A percentile compares a stretch with the other conserved stretches of the same genome.
Conservation (phyloP, 1,140 invertebrate species). For the Cotesia glomerata region DNA sequence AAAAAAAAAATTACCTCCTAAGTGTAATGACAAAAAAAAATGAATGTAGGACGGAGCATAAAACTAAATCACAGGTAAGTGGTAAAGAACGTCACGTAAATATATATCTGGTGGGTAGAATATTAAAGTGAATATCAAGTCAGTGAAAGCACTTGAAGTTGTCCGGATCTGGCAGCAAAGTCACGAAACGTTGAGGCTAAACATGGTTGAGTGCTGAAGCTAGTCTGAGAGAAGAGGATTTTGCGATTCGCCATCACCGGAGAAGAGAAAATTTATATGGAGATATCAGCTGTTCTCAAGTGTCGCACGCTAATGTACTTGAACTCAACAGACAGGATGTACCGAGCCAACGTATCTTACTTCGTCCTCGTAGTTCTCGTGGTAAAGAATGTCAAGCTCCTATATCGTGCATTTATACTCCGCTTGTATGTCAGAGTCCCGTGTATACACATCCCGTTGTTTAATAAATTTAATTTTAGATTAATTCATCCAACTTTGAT, state of each 20-base stretch:
- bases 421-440: too few species aligned
- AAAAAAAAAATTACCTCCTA: too few species aligned
- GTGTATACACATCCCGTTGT: too few species aligned
- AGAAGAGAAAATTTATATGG: not conserved
- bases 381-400: too few species aligned
- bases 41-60: too few species aligned
- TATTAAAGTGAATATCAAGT: slow-evolving; percentile 4
- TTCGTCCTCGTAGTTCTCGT: too few species aligned
- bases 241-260: not conserved
- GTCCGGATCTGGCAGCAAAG: not conserved
- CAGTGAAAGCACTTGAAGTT: slow-evolving; percentile 2
- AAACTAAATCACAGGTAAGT: not conserved
- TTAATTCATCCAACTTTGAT: too few species aligned
- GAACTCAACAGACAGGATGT: not conserved
- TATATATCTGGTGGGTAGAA: not conserved
- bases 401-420: too few species aligned
- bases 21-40: too few species aligned
- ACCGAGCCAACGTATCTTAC: too few species aligned
- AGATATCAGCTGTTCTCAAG: slow-evolving; percentile 1
- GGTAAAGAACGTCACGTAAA: not conserved
- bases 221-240: not conserved
- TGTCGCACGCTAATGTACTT: not conserved
- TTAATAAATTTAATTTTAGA: too few species aligned
- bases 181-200: slow-evolving; percentile 2
- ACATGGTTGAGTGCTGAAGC: not conserved